Conservation (phyloP, 23 tunicate genomes). For the Clavelina lepadiformis region DNA sequence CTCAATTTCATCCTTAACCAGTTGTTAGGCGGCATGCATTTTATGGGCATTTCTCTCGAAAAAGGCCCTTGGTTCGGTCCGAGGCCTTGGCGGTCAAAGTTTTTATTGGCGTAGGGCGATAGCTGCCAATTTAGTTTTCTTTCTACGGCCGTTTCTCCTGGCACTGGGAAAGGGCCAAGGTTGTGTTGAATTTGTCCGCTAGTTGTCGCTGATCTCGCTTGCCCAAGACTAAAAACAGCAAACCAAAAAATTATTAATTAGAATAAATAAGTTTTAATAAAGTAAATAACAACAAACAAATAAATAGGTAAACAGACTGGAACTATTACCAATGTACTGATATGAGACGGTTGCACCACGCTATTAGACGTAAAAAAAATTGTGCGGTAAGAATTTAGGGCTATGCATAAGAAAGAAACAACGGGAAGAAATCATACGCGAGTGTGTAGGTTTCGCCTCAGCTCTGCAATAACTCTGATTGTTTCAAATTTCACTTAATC, state of each 20-base stretch:
- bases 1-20: slow-evolving; percentile 91
- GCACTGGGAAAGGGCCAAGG: not conserved
- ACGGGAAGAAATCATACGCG: too few relatives aligned
- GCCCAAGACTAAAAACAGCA: not conserved
- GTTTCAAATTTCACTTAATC: too few relatives aligned
- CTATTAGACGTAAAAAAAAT: too few relatives aligned
- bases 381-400: too few relatives aligned
- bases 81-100: slow-evolving; percentile 82
- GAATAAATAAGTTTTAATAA: not conserved
- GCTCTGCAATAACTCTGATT: too few relatives aligned
- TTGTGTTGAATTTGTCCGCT: slow-evolving; percentile 14
- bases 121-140: slow-evolving; percentile 76
- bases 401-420: too few relatives aligned
- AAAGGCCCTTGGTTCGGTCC: slow-evolving; percentile 94
- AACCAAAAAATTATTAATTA: not conserved
- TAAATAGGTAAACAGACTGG: too few relatives aligned
- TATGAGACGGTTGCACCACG: too few relatives aligned
- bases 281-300: too few relatives aligned
- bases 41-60: slow-evolving; percentile 77
- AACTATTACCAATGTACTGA: too few relatives aligned
- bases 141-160: slow-evolving; percentile 13
- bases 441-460: too few relatives aligned
- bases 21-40: slow-evolving; percentile 87
- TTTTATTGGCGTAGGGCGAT: slow-evolving; percentile 78
- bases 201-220: slow-evolving; percentile 8